Base-by-base conservation (phyloP, 2,888 invertebrate genomes). In the Nowickia ferox region DNA sequence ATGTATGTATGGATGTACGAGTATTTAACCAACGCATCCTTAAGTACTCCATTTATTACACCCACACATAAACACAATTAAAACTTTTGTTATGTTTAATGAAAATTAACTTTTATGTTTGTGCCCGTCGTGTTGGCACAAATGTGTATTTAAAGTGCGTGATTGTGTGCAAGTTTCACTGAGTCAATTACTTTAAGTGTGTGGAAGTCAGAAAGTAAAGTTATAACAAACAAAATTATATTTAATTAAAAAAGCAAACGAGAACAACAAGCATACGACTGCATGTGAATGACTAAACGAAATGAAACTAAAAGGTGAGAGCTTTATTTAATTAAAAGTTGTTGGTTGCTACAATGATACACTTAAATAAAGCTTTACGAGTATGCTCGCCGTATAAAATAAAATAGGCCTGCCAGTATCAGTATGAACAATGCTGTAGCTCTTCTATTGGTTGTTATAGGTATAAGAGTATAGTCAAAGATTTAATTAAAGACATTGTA, bases 61-160 rank as follows among this genome's bases (percentile, higher is more conserved):
- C n/a, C 40, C 77, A 46, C 57, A 66, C 46, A 30, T 19, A 46
- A 5, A 55, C 74, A 68, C 57, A 63, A 71, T 66, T 72, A 80
- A 76, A 79, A 84, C 44, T 80, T 80, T 76, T 77, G 65, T 76
- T 65, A 59, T 76, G 38, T 55, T 76, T 80, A 76, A 80, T 84
- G 84, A 84, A 80, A 84, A 84, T 84, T 80, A 80, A 84, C 66
- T 76, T 80, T 84, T 59, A 66, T 65, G 19, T 46, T 48, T 19
- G 30, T 6, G 30, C 30, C 6, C 5, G 30, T 1, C 51, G 68
- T 59, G 71, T 79, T 71, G 48, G 65, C 59, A 42, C 63, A 59
- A 75, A 65, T 51, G 40, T 63, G 75, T 69, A 51, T 19, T 61
- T 10, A 13, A 30, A 65, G 79, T 59, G 63, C 44, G 10, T 46